Evolutionary conservation across 2,797 vertebrate species (phyloP), one percentile per base, ranked within the genome.

Genomic region (Coregonus suidteri): DNA sequence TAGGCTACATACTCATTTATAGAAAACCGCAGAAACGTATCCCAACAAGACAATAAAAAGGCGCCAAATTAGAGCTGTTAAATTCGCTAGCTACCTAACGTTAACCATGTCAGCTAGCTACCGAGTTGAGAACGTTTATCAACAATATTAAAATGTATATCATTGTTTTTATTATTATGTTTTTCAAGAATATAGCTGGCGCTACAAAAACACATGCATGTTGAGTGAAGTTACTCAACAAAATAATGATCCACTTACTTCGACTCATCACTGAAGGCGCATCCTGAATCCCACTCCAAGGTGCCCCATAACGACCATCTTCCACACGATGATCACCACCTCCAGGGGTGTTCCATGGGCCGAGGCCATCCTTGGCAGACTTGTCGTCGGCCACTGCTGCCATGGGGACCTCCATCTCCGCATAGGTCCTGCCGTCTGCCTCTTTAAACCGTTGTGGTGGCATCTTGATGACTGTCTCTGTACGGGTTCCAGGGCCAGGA

Each of bases 321-420:
- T 6, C 0, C 0, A 52, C 56, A 47, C 0, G 0, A 11, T 5
- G 51, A 1, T 0, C 1, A n/a, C 54, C 65, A 31, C 47, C 69
- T 64, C 20, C 16, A 0, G 6, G 73, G 31, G 74, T 18, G 1
- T 0, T 68, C 5, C 31, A 15, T 68, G 5, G 4, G 6, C 34
- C 30, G 3, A 18, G 14, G 5, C 65, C 31, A 1, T 34, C 65
- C 5, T 34, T 35, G 13, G 31, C 3, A 68, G 31, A 3, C 6
- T 9, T 35, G 31, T 68, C 66, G 11, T 30, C n/a, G 14, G 3
- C 13, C n/a, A 53, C 34, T 7, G 6, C 34, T 7, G 6, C n/a
- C 56, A 7, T 1, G 6, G 77, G 62, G 4, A 25, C 71, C 62
- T 56, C 72, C 34, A 81, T 78, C 37, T 88, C 83, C 3, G 56